Evolutionary conservation across 92 coral and sea anemone species (phyloP).

Genomic region (Blastomussa wellsi): DNA sequence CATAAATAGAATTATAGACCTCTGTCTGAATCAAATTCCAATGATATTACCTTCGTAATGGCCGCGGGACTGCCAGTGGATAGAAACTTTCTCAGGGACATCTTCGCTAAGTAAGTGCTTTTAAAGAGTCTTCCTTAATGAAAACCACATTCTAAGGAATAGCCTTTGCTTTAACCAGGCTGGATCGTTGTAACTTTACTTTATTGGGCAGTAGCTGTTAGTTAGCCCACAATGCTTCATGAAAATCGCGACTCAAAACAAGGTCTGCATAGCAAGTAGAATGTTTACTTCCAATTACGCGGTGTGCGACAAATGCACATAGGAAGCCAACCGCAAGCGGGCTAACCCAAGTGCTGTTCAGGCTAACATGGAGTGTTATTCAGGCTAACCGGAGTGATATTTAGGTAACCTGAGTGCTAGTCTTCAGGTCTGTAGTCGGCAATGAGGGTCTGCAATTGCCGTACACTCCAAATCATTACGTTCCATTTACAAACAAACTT

Average conservation of each 20-base stretch:
- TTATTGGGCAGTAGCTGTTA: not conserved
- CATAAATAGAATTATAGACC: not conserved
- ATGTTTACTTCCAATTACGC: not conserved
- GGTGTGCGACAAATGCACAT: too few species aligned
- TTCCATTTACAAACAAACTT: not conserved
- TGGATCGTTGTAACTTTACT: too few species aligned
- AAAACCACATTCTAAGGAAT: too few species aligned
- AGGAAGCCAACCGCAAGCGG: too few species aligned
- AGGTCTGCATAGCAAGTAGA: not conserved
- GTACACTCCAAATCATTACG: too few species aligned
- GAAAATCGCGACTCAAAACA: not conserved
- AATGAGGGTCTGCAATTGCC: too few species aligned
- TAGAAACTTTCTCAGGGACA: conserved; percentile 64
- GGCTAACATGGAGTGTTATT: too few species aligned
- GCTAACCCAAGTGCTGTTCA: too few species aligned
- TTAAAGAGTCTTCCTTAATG: not conserved
- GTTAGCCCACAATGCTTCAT: not conserved
- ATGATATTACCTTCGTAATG: conserved; percentile 10
- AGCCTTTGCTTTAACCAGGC: too few species aligned
- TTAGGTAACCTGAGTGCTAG: too few species aligned
- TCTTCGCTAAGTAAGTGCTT: conserved; percentile 65
- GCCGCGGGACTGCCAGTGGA: conserved; percentile 57
- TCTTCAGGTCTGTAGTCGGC: too few species aligned
- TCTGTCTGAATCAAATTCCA: not conserved
- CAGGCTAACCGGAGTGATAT: too few species aligned